Percentiles rank a stretch among this genome's conserved stretches.
Conservation (phyloP, 2,113 vertebrate genomes). For the Hippocampus abdominalis region DNA sequence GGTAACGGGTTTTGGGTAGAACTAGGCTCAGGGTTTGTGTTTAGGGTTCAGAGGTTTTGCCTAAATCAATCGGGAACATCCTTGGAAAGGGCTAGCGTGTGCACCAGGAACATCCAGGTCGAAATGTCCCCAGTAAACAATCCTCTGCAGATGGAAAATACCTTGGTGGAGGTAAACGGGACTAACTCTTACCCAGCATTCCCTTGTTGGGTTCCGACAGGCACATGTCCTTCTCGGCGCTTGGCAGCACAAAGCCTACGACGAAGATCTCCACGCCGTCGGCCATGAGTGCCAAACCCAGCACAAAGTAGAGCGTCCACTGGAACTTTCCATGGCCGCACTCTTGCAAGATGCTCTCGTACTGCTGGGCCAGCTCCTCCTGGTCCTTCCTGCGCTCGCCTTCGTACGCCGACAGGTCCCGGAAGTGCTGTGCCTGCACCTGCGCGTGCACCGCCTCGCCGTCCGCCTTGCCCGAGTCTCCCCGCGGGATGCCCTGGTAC, state of each 20-base stretch:
- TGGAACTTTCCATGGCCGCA: constrained; percentile 96
- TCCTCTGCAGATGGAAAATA: not conserved
- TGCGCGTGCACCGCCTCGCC: constrained; percentile 48
- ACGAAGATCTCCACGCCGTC: constrained; percentile 96
- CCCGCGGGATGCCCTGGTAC: constrained; percentile 92
- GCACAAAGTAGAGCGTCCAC: constrained; percentile 95
- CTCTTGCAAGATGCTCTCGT: constrained; percentile 92
- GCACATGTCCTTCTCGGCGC: constrained; percentile 97
- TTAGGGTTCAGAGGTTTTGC: no score
- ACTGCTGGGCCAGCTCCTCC: constrained; percentile 92
- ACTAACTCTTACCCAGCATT: constrained; percentile 87
- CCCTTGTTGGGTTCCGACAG: constrained; percentile 97
- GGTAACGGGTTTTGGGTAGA: no score
- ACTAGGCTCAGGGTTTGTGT: no score
- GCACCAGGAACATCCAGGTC: not conserved
- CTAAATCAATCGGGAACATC: no score
- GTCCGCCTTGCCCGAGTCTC: constrained; percentile 78
- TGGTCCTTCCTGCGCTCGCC: constrained; percentile 82
- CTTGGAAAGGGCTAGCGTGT: no score
- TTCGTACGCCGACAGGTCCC: constrained; percentile 74
- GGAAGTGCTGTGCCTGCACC: constrained; percentile 70
- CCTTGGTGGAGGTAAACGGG: not conserved
- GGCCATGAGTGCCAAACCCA: constrained; percentile 94
- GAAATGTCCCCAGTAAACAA: not conserved
- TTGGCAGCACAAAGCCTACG: constrained; percentile 94